Conservation (phyloP, 2,888 invertebrate genomes). For the Aporophyla lueneburgensis region DNA sequence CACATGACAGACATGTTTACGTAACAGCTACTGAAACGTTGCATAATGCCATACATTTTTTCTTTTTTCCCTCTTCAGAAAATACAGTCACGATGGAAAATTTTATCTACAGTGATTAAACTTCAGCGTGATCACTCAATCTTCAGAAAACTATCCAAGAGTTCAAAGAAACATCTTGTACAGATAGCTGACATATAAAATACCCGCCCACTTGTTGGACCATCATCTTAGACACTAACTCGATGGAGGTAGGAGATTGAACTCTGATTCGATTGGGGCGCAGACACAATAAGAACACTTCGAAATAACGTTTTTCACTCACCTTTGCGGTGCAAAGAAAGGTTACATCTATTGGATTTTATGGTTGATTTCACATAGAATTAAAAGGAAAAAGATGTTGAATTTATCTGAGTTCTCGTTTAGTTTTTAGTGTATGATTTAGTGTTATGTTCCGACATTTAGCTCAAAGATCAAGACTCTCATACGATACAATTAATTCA, state of each 20-base stretch:
- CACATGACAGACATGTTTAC: too few species aligned
- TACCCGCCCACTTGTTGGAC: conserved; percentile 65
- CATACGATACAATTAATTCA: neutral
- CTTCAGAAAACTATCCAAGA: neutral
- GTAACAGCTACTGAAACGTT: neutral
- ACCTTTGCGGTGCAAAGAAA: conserved; percentile 11
- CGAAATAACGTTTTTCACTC: conserved; percentile 31
- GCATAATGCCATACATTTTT: neutral
- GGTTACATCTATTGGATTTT: conserved; percentile 25
- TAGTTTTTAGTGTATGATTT: neutral
- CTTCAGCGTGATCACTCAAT: neutral
- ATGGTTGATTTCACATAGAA: neutral
- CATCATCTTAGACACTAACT: conserved; percentile 54
- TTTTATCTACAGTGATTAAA: neutral
- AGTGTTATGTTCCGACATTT: neutral
- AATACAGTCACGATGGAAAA: too few species aligned
- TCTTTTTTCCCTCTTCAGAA: neutral
- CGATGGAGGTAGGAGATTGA: conserved; percentile 69
- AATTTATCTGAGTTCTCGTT: neutral
- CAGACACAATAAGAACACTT: conserved; percentile 54
- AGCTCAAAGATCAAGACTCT: neutral
- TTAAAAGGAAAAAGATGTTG: neutral
- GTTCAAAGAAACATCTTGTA: conserved; percentile 6
- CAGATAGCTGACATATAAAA: conserved; percentile 18
- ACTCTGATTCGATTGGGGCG: conserved; percentile 69